These are phyloP conservation scores for Sebastiscus albofasciatus DNA, from an alignment of 2,797 vertebrate species.

Conservation along the genomic window DNA sequence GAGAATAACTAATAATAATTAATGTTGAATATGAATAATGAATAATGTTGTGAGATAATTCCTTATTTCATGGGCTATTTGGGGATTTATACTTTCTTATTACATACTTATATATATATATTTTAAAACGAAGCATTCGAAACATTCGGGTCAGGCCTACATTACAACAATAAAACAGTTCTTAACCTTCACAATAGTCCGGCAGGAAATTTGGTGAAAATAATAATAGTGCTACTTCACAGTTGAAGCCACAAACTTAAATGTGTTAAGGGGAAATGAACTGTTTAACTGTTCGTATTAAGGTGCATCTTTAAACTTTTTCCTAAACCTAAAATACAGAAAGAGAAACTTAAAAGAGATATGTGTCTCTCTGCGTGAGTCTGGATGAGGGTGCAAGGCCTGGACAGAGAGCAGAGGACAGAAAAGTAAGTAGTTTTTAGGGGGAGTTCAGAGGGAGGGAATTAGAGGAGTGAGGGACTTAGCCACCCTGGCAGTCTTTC, in stretches of 20 bases:
- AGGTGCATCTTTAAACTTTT: not conserved
- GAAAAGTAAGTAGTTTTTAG: slow-evolving; percentile 6
- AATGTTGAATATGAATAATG: no score
- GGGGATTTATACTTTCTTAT: no score
- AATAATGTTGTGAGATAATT: no score
- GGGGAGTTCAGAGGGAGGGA: slow-evolving; percentile 34
- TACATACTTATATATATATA: no score
- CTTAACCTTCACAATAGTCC: not conserved
- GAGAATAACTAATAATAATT: no score
- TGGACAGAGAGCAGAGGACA: slow-evolving; percentile 26
- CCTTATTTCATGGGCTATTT: no score
- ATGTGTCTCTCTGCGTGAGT: slow-evolving; percentile 17
- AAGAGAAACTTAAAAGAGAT: not conserved
- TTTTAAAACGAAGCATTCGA: no score
- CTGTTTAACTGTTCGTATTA: not conserved
- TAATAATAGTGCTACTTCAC: not conserved
- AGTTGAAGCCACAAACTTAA: not conserved
- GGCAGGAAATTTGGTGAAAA: not conserved
- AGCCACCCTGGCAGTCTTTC: slow-evolving; percentile 80
- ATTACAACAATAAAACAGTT: not conserved
- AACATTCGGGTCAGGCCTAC: no score
- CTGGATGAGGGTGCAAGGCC: not conserved
- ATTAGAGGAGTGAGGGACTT: slow-evolving; percentile 80
- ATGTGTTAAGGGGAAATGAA: not conserved
- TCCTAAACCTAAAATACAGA: not conserved